Percentiles rank a stretch among this genome's conserved stretches.
Conservation (phyloP, 1,140 invertebrate species). For the Nasonia longicornis region DNA sequence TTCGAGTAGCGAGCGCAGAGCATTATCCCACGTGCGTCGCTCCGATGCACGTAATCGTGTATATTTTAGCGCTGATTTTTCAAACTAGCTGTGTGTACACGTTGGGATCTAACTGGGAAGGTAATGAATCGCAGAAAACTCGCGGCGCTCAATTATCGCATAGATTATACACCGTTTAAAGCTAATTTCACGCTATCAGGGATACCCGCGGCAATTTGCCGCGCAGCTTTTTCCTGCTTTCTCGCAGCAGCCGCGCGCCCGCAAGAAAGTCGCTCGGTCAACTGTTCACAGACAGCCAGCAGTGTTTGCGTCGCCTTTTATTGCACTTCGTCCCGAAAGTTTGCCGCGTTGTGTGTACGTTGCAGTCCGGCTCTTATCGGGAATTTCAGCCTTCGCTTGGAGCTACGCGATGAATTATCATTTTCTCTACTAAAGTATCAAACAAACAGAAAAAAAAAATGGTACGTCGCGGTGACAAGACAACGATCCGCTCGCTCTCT, state of each 20-base stretch:
- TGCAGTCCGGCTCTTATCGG: neutral
- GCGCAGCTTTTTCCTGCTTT: neutral
- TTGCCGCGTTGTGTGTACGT: neutral
- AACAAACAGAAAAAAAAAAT: neutral
- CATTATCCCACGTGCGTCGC: neutral
- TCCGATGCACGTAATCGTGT: neutral
- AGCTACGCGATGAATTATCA: too few species aligned
- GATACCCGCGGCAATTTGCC: neutral
- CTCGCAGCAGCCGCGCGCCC: neutral
- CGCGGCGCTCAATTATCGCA: neutral
- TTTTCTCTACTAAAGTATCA: too few species aligned
- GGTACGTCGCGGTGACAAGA: neutral
- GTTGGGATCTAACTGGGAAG: too few species aligned
- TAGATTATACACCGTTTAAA: neutral
- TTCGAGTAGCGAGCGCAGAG: too few species aligned
- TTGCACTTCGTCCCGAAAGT: neutral
- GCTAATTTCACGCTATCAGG: neutral
- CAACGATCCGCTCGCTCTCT: conserved; percentile 3
- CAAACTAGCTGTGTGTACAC: neutral
- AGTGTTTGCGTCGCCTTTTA: neutral
- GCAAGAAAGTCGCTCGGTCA: conserved; percentile 20
- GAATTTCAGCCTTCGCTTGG: neutral
- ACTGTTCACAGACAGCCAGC: neutral
- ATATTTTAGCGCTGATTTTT: neutral
- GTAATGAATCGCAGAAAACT: too few species aligned